These are phyloP conservation scores for Labia minor DNA, from an alignment of 2,888 invertebrate genomes.

Conservation along the genomic window DNA sequence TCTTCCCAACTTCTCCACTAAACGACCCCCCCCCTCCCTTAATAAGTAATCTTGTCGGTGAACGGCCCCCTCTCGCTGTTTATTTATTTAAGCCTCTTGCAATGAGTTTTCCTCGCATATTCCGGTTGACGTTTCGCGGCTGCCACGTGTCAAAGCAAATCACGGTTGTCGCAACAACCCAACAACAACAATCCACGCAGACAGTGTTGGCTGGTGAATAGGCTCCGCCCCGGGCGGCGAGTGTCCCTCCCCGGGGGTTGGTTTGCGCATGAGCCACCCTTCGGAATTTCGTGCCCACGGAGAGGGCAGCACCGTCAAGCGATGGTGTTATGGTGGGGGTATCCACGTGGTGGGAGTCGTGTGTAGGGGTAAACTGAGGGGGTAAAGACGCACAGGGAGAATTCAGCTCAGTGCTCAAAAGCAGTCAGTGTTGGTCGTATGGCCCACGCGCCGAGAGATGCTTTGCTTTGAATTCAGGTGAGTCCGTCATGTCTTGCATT, in stretches of 20 bases:
- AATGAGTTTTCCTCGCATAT: neutral
- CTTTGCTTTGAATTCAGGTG: constrained; percentile 5
- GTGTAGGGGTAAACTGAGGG: neutral
- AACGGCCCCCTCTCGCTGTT: too few species aligned
- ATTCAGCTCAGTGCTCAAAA: too few species aligned
- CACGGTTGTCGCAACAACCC: neutral
- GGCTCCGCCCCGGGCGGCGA: neutral
- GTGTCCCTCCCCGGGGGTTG: neutral
- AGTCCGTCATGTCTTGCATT: neutral
- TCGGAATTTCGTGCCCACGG: neutral
- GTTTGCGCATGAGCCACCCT: neutral
- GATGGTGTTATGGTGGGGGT: neutral
- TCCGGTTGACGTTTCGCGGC: constrained; percentile 8
- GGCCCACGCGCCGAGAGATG: neutral
- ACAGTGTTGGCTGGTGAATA: neutral
- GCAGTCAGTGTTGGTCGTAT: too few species aligned
- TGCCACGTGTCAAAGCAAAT: constrained; percentile 13
- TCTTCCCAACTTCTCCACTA: too few species aligned
- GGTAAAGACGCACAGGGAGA: too few species aligned
- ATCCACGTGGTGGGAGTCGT: neutral
- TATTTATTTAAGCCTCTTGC: too few species aligned
- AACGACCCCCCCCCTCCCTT: too few species aligned
- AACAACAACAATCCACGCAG: neutral
- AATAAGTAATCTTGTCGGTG: too few species aligned
- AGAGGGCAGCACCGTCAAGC: neutral